These are phyloP conservation scores for Ophthalmolycus amberensis DNA, from an alignment of 2,113 vertebrate species.

Conservation along the genomic window DNA sequence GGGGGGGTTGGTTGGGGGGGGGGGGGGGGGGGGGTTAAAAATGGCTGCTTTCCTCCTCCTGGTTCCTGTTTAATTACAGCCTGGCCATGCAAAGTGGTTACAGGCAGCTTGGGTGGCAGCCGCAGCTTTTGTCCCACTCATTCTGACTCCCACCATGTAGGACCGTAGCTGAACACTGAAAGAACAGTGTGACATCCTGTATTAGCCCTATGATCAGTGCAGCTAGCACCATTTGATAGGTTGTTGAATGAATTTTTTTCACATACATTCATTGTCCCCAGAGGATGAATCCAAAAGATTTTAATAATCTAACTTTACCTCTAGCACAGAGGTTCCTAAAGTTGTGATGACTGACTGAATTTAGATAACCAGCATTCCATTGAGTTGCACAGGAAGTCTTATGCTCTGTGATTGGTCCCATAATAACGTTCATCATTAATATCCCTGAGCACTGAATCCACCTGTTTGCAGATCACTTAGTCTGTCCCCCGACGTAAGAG, in stretches of 20 bases:
- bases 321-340: too few species aligned
- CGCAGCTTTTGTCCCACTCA: slow-evolving; percentile 61
- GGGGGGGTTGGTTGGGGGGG: too few species aligned
- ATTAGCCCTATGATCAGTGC: slow-evolving; percentile 25
- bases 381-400: background rate
- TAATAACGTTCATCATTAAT: background rate
- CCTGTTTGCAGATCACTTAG: background rate
- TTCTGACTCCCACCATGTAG: slow-evolving; percentile 66
- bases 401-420: background rate
- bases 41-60: slow-evolving; percentile 71
- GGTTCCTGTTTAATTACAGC: slow-evolving; percentile 81
- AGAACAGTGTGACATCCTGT: slow-evolving; percentile 34
- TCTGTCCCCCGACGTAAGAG: background rate
- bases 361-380: too few species aligned
- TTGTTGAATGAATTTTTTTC: too few species aligned
- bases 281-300: background rate
- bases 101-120: slow-evolving; percentile 77
- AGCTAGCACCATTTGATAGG: background rate
- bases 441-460: background rate
- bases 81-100: slow-evolving; percentile 55
- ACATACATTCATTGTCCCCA: background rate
- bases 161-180: background rate
- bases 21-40: slow-evolving; percentile 59
- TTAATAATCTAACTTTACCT: background rate
- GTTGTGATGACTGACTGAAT: too few species aligned